Percentiles rank a stretch among this genome's conserved stretches.
phyloP scores from a whole-genome alignment of 1,140 invertebrate genomes.

The Dermatophagoides farinae region DNA sequence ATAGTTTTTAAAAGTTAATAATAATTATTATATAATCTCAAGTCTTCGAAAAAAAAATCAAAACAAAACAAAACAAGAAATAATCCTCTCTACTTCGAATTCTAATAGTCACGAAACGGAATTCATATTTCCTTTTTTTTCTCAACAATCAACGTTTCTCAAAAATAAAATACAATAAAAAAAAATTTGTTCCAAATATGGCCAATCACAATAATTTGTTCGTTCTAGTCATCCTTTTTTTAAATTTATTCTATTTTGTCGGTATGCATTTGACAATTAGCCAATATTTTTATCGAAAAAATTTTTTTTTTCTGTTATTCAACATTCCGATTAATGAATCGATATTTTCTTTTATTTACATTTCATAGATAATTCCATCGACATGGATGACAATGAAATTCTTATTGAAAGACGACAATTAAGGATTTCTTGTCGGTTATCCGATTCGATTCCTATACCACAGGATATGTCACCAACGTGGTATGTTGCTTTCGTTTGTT shows the following conservation, averaged over 20 bases:
- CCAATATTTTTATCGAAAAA: neutral
- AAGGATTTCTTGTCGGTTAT: neutral
- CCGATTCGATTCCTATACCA: neutral
- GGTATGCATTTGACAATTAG: conserved; percentile 4
- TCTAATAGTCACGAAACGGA: no score
- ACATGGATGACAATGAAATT: neutral
- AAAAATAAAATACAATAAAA: no score
- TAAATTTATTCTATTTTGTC: conserved; percentile 3
- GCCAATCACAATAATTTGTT: conserved; percentile 1
- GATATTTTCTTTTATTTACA: neutral
- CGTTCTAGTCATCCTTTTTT: neutral
- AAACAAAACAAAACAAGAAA: no score
- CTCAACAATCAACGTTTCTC: no score
- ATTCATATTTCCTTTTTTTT: no score
- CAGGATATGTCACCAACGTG: neutral
- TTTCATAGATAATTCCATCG: neutral
- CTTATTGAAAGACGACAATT: neutral
- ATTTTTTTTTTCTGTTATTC: no score
- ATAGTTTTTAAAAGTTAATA: no score
- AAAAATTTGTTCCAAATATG: neutral
- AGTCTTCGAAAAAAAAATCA: no score
- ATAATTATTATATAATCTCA: no score
- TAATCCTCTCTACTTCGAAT: no score
- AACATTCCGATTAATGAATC: no score
- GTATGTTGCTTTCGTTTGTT: neutral